These are phyloP conservation scores for Etheostoma nigrum DNA, from an alignment of 2,797 vertebrate species.

Conservation along the genomic window DNA sequence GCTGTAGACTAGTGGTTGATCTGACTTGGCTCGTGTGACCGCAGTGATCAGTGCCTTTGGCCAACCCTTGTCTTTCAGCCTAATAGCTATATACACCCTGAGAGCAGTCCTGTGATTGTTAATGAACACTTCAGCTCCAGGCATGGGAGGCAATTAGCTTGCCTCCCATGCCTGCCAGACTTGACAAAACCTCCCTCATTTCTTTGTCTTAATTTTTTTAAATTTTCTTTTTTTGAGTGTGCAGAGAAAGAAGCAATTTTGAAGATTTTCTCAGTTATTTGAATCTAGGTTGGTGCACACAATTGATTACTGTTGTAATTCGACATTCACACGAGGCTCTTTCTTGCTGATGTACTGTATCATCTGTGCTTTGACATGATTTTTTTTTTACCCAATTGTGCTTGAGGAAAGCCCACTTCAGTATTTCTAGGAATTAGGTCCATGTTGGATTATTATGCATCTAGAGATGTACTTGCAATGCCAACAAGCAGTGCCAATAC, in stretches of 20 bases:
- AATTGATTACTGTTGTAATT: constrained; percentile 10
- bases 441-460: constrained; percentile 6
- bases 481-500: neutral
- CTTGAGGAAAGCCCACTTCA: neutral
- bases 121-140: constrained; percentile 79
- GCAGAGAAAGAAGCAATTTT: constrained; percentile 16
- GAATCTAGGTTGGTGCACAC: constrained; percentile 1
- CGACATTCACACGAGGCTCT: neutral
- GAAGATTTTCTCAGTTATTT: constrained; percentile 14
- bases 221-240: constrained; percentile 38
- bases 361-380: constrained; percentile 6
- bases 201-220: constrained; percentile 44
- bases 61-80: constrained; percentile 62
- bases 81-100: constrained; percentile 67
- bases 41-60: constrained; percentile 67
- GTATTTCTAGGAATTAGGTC: neutral
- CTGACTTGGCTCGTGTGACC: constrained; percentile 59
- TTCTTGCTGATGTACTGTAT: neutral
- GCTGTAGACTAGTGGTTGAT: constrained; percentile 55
- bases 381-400: constrained; percentile 5
- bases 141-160: constrained; percentile 84
- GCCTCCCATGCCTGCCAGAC: constrained; percentile 76
- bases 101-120: constrained; percentile 78
- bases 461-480: neutral
- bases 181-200: constrained; percentile 63